Conservation (phyloP, 2,888 invertebrate species). For the Andrena chrysosceles region DNA sequence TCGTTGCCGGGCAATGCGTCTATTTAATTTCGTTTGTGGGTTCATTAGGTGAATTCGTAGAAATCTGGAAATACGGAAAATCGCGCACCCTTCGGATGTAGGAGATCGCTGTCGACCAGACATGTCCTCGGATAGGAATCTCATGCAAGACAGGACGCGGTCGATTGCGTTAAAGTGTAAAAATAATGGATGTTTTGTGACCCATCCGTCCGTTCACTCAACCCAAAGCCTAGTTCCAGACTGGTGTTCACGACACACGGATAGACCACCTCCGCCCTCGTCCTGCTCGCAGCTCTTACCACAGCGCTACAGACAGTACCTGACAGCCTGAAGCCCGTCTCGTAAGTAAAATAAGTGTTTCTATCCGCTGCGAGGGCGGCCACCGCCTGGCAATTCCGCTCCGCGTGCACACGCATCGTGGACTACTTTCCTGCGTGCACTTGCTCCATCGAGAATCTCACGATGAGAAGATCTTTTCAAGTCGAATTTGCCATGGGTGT, state of each 20-base stretch:
- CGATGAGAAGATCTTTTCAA: background rate
- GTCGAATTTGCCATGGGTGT: background rate
- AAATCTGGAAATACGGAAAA: background rate
- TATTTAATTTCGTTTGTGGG: background rate
- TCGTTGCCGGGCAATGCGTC: no score
- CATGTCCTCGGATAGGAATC: slow-evolving; percentile 35
- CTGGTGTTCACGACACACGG: slow-evolving; percentile 25
- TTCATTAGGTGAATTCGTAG: background rate
- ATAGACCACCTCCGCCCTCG: slow-evolving; percentile 40
- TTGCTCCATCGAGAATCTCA: slow-evolving; percentile 11
- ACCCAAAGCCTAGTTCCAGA: slow-evolving; percentile 44
- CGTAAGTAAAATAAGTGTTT: slow-evolving; percentile 63
- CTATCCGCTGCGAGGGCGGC: slow-evolving; percentile 65
- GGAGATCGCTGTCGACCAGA: background rate
- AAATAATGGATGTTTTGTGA: slow-evolving; percentile 61
- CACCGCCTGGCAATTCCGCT: slow-evolving; percentile 38
- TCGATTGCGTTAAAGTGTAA: slow-evolving; percentile 55
- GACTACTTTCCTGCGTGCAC: slow-evolving; percentile 1
- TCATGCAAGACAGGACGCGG: slow-evolving; percentile 44
- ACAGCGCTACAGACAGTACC: slow-evolving; percentile 30
- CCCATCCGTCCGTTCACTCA: slow-evolving; percentile 39
- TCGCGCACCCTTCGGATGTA: background rate
- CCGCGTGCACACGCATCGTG: slow-evolving; percentile 1
- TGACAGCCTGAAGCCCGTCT: slow-evolving; percentile 60
- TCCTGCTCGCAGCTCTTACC: slow-evolving; percentile 22